Percentiles rank a stretch among this genome's conserved stretches.
Conservation (phyloP, 1,140 invertebrate species). For the Druon quercuslanigerum region DNA sequence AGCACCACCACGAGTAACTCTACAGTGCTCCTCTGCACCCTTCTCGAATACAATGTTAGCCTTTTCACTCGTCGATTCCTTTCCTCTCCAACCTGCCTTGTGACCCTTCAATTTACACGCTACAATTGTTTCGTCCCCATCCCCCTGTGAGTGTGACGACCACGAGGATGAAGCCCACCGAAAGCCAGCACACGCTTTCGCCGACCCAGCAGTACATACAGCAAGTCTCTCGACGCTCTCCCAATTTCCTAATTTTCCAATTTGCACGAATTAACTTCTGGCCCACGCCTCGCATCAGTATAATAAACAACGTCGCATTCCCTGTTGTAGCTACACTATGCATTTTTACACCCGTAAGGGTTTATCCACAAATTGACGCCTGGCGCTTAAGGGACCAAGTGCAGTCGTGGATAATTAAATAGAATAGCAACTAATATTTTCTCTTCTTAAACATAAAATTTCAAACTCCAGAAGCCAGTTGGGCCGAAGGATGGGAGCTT, state of each 20-base stretch:
- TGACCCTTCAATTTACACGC: constrained; percentile 64
- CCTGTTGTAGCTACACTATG: too few species aligned
- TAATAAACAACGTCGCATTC: constrained; percentile 51
- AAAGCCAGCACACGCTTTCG: constrained; percentile 48
- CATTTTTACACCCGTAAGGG: too few species aligned
- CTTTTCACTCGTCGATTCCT: constrained; percentile 36
- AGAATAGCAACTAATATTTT: too few species aligned
- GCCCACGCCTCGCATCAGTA: constrained; percentile 49
- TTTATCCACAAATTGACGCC: too few species aligned
- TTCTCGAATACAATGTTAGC: constrained; percentile 49
- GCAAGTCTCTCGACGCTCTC: constrained; percentile 39
- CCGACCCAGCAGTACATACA: constrained; percentile 17
- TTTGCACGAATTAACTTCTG: constrained; percentile 55
- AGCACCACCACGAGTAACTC: constrained; percentile 43
- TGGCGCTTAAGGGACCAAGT: too few species aligned
- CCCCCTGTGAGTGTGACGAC: constrained; percentile 32
- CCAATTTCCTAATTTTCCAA: constrained; percentile 56
- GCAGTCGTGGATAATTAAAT: too few species aligned
- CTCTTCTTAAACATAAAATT: too few species aligned
- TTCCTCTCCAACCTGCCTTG: constrained; percentile 43
- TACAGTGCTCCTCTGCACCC: constrained; percentile 43
- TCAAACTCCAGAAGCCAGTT: too few species aligned
- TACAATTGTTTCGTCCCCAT: constrained; percentile 55
- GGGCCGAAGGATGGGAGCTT: too few species aligned
- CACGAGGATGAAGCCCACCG: constrained; percentile 46